These are phyloP conservation scores for Apteryx mantelli DNA, from an alignment of 2,113 vertebrate genomes.

Conservation along the genomic window DNA sequence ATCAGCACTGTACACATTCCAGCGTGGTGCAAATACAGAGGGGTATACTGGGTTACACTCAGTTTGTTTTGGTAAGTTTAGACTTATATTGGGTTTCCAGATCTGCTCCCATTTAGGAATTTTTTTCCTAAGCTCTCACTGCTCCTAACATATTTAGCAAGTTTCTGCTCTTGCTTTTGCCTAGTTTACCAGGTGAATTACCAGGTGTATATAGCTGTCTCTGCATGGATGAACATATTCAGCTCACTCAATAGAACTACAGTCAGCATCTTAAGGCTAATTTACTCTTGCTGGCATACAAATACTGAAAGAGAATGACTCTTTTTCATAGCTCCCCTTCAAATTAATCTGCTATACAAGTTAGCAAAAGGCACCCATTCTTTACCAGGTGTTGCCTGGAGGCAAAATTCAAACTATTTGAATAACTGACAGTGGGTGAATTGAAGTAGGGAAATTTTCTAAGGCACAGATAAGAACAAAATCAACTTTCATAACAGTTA, in stretches of 20 bases:
- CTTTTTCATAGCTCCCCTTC: not conserved
- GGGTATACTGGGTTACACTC: not conserved
- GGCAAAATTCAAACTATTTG: not conserved
- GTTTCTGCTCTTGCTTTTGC: not conserved
- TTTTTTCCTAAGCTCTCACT: not conserved
- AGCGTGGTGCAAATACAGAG: not conserved
- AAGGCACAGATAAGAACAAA: not conserved
- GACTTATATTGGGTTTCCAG: not conserved
- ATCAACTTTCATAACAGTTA: not conserved
- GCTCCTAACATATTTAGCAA: not conserved
- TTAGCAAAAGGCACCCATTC: not conserved
- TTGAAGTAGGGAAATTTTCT: not conserved
- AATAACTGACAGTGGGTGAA: not conserved
- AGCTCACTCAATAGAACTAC: not conserved
- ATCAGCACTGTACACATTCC: not conserved
- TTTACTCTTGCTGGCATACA: not conserved
- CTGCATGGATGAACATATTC: not conserved
- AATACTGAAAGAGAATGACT: not conserved
- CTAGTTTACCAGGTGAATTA: not conserved
- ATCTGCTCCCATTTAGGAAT: not conserved
- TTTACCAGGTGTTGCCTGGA: not conserved
- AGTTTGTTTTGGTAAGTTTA: not conserved
- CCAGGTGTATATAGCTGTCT: not conserved
- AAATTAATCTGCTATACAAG: not conserved
- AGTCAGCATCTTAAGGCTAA: not conserved